These are phyloP conservation scores for Ardeotis arabs DNA, from an alignment of 2,113 vertebrate species.

Conservation along the genomic window DNA sequence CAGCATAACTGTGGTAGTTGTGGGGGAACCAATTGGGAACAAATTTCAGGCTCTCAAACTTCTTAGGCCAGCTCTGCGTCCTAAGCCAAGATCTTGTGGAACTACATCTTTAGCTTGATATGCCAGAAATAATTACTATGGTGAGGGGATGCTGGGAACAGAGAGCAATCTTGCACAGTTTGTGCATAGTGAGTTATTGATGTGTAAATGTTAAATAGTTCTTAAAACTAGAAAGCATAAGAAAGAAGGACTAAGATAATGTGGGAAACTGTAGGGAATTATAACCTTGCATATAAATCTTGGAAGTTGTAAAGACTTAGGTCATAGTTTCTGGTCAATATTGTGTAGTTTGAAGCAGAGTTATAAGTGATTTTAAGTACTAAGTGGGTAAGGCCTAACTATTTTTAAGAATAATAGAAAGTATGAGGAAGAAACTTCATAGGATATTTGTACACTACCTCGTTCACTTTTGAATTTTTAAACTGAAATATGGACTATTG, in stretches of 20 bases:
- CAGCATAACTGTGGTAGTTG: not conserved
- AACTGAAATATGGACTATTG: not conserved
- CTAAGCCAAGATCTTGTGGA: not conserved
- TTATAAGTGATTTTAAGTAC: not conserved
- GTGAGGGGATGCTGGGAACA: not conserved
- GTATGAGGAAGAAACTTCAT: not conserved
- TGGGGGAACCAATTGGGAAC: fast-evolving
- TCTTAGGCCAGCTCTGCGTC: not conserved
- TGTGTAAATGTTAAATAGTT: not conserved
- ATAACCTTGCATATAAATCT: not conserved
- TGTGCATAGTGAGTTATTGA: not conserved
- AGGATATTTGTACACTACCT: not conserved
- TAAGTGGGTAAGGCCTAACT: fast-evolving
- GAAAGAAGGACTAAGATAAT: not conserved
- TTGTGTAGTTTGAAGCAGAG: not conserved
- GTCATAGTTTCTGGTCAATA: not conserved
- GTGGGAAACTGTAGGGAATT: not conserved
- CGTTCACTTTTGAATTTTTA: not conserved
- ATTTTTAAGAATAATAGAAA: not conserved
- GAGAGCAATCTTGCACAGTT: not conserved
- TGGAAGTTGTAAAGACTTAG: not conserved
- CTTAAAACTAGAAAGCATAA: not conserved
- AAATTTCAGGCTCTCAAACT: not conserved
- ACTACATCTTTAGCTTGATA: not conserved
- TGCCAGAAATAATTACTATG: not conserved